phyloP scores from a whole-genome alignment of 2,888 invertebrate genomes.

The Molorchus minor region DNA sequence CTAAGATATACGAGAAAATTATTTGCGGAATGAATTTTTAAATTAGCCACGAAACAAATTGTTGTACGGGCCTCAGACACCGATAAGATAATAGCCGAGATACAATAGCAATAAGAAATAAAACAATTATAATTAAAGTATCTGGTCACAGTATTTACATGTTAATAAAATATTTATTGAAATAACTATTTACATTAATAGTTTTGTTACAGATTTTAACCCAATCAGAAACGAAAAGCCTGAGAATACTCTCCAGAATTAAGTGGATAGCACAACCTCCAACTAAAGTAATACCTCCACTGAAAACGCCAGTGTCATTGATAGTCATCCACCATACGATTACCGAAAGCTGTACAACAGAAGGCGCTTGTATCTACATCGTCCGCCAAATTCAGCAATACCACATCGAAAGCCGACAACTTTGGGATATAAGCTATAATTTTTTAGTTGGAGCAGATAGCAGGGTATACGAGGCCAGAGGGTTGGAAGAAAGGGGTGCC shows the following conservation, averaged over 20 bases:
- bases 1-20: too few relatives aligned
- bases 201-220: too few relatives aligned
- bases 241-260: conserved; percentile 67
- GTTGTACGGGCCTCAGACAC: background rate
- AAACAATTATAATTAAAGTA: background rate
- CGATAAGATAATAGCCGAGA: background rate
- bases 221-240: too few relatives aligned
- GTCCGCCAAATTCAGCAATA: conserved; percentile 73
- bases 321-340: conserved; percentile 74
- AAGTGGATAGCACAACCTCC: conserved; percentile 76
- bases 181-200: too few relatives aligned
- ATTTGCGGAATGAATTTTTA: too few relatives aligned
- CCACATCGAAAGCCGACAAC: conserved; percentile 73
- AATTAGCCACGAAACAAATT: background rate
- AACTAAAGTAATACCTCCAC: conserved; percentile 34
- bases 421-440: conserved; percentile 79
- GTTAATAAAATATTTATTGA: background rate
- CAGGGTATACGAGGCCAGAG: conserved; percentile 76
- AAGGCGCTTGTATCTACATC: conserved; percentile 68
- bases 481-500: conserved; percentile 78
- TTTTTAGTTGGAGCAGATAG: conserved; percentile 84
- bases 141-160: background rate
- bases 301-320: conserved; percentile 64
- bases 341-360: conserved; percentile 67
- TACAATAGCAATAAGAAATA: background rate